These are phyloP conservation scores for Ursus arctos DNA, from an alignment of 2,113 vertebrate genomes.

Conservation along the genomic window DNA sequence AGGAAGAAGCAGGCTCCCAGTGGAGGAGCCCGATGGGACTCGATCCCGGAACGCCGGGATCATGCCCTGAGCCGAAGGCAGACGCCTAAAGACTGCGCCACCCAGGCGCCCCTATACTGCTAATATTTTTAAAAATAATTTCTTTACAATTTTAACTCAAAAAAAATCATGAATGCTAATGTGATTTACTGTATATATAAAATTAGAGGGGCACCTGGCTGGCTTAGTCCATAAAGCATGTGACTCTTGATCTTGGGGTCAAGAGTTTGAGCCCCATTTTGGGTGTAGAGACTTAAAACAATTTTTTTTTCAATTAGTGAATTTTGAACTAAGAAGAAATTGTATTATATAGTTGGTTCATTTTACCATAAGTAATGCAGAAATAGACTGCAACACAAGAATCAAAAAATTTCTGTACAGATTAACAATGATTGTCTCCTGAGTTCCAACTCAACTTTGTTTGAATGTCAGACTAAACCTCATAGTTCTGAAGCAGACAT, in stretches of 20 bases:
- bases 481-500: neutral
- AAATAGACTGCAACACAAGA: neutral
- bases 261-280: neutral
- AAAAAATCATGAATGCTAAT: neutral
- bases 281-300: neutral
- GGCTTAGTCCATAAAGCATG: neutral
- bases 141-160: neutral
- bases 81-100: no score
- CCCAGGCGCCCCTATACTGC: neutral
- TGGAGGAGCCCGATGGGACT: no score
- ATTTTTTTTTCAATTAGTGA: neutral
- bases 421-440: neutral
- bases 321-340: slow-evolving; percentile 10
- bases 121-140: neutral
- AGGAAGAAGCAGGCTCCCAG: no score
- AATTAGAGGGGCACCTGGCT: neutral
- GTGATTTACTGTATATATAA: neutral
- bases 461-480: slow-evolving; percentile 3
- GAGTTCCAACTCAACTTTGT: neutral
- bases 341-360: neutral
- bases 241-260: neutral
- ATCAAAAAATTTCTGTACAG: neutral
- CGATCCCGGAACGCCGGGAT: no score
- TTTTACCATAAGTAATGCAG: slow-evolving; percentile 21
- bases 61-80: no score